Conservation (phyloP, 2,113 vertebrate species). For the Zeus faber region DNA sequence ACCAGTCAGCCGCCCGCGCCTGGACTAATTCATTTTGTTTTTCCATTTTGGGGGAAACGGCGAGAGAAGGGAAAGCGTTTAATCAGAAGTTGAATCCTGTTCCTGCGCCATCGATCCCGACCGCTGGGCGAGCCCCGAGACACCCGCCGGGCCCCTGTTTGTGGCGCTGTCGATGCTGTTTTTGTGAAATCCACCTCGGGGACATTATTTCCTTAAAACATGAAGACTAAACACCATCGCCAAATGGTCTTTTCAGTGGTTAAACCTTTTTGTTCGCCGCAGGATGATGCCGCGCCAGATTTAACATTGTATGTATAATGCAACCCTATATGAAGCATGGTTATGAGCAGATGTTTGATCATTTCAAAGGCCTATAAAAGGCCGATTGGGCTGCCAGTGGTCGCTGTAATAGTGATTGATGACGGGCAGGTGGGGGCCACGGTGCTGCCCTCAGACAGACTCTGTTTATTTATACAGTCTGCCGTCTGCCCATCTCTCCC, state of each 20-base stretch:
- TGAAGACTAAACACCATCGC: background rate
- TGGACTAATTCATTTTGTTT: too few relatives aligned
- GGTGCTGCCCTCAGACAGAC: constrained; percentile 62
- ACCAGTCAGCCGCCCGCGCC: too few relatives aligned
- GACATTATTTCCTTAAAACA: background rate
- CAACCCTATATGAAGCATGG: constrained; percentile 59
- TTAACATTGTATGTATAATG: constrained; percentile 54
- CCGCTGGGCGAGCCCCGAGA: constrained; percentile 19
- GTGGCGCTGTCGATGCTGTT: constrained; percentile 19
- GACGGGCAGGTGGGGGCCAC: constrained; percentile 70
- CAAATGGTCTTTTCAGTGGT: too few relatives aligned
- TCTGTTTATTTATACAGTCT: constrained; percentile 72
- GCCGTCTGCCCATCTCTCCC: constrained; percentile 63
- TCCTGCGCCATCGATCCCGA: constrained; percentile 28
- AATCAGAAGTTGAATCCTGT: constrained; percentile 7
- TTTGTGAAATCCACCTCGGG: constrained; percentile 10
- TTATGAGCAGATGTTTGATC: constrained; percentile 76
- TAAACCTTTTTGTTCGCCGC: constrained; percentile 26
- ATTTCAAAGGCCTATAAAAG: constrained; percentile 71
- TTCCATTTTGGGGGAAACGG: constrained; percentile 1
- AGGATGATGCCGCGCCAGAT: constrained; percentile 18
- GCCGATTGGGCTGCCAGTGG: constrained; percentile 67
- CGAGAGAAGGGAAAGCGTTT: background rate
- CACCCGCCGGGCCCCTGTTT: constrained; percentile 13
- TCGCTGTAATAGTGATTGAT: constrained; percentile 75